Evolutionary conservation across 1,140 invertebrate genomes (phyloP).

Genomic region (Carposina sasakii): DNA sequence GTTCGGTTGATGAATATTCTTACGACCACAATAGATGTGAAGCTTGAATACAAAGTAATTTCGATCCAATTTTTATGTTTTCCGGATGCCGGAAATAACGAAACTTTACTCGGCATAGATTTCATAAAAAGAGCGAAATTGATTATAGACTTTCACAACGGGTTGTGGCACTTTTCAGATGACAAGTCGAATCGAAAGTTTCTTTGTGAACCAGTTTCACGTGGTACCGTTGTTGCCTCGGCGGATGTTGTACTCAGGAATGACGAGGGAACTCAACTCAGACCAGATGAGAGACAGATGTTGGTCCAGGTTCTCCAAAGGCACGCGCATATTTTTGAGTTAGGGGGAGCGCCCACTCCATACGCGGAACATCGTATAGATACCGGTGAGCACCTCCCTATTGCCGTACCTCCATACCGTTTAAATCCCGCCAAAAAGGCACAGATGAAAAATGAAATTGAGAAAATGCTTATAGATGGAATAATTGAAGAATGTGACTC

Average conservation of each 20-base stretch:
- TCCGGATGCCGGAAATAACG: conserved; percentile 18
- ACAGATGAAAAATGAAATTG: conserved; percentile 10
- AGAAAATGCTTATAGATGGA: conserved; percentile 28
- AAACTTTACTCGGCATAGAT: conserved; percentile 20
- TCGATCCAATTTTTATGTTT: conserved; percentile 15
- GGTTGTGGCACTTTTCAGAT: conserved; percentile 14
- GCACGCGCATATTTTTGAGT: not conserved
- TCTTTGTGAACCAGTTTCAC: not conserved
- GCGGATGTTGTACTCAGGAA: not conserved
- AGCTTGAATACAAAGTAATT: not conserved
- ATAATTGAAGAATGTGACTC: conserved; percentile 50
- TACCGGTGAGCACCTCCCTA: conserved; percentile 19
- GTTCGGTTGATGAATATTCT: conserved; percentile 6
- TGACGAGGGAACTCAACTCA: not conserved
- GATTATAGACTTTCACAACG: conserved; percentile 15
- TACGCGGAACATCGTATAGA: conserved; percentile 19
- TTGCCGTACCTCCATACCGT: conserved; percentile 20
- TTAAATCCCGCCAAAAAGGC: conserved; percentile 14
- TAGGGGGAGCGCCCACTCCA: conserved; percentile 10
- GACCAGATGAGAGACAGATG: not conserved
- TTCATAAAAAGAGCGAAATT: conserved; percentile 12
- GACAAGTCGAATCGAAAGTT: not conserved
- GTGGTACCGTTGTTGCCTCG: not conserved
- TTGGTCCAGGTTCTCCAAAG: not conserved
- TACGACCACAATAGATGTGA: not conserved